A percentile compares a stretch with the other conserved stretches of the same genome.
phyloP scores from a whole-genome alignment of 2,888 invertebrate species.

The Polyommatus icarus region DNA sequence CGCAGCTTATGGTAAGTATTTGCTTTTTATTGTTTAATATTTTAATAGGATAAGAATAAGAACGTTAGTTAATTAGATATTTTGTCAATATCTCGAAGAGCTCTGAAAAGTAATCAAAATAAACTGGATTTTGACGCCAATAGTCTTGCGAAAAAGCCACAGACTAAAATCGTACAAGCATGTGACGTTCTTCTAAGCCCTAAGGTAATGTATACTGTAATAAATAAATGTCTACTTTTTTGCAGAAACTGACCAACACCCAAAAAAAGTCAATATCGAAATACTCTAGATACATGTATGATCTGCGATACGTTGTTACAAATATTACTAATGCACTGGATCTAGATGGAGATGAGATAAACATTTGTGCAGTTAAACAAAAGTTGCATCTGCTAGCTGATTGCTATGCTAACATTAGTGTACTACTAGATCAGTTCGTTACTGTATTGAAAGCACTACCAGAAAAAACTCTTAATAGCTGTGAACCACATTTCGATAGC shows the following conservation, averaged over 20 bases:
- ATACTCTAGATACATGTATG: conserved; percentile 79
- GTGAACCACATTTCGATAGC: conserved; percentile 63
- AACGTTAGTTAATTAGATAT: too few relatives aligned
- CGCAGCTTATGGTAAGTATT: conserved; percentile 84
- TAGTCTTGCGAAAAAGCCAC: too few relatives aligned
- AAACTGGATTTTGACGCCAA: too few relatives aligned
- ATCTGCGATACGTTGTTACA: conserved; percentile 75
- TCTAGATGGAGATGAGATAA: conserved; percentile 51
- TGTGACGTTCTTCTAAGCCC: too few relatives aligned
- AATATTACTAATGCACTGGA: conserved; percentile 61
- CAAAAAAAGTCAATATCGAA: conserved; percentile 83
- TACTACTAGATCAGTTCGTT: conserved; percentile 84
- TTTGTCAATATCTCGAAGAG: too few relatives aligned
- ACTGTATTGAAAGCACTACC: conserved; percentile 82
- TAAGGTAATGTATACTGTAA: too few relatives aligned
- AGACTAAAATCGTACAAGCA: too few relatives aligned
- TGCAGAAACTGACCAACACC: conserved; percentile 81
- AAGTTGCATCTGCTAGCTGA: conserved; percentile 68
- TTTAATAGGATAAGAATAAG: too few relatives aligned
- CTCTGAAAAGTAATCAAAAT: too few relatives aligned
- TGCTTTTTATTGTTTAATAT: too few relatives aligned
- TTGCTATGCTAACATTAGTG: conserved; percentile 72
- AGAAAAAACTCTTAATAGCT: conserved; percentile 51
- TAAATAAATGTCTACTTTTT: too few relatives aligned
- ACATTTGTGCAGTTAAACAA: conserved; percentile 58